These are phyloP conservation scores for Archegozetes longisetosus DNA, from an alignment of 1,140 invertebrate species.

Conservation along the genomic window DNA sequence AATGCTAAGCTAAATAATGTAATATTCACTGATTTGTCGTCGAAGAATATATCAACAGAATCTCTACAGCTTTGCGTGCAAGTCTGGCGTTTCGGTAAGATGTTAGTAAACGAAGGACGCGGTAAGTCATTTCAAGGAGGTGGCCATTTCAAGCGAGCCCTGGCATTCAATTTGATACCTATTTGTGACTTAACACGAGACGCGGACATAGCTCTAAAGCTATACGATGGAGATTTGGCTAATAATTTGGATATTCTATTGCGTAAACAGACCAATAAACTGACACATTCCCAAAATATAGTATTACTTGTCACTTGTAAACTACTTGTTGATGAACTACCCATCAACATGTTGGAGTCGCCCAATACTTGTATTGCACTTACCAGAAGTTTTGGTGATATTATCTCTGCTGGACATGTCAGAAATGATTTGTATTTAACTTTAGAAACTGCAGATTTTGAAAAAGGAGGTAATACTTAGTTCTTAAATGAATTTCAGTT, in stretches of 20 bases:
- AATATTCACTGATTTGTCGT: conserved; percentile 8
- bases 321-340: background rate
- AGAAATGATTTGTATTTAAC: conserved; percentile 82
- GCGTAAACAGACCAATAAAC: conserved; percentile 39
- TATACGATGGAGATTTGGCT: conserved; percentile 80
- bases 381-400: conserved; percentile 81
- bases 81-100: conserved; percentile 15
- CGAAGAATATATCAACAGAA: background rate
- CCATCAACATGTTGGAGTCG: background rate
- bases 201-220: conserved; percentile 35
- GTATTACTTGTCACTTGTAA: background rate
- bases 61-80: conserved; percentile 8
- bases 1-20: background rate
- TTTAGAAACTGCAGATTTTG: conserved; percentile 71
- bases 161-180: background rate
- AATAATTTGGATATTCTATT: conserved; percentile 75
- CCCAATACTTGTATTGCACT: conserved; percentile 40
- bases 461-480: conserved; percentile 68
- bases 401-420: conserved; percentile 72
- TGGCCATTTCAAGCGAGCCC: background rate
- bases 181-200: conserved; percentile 8
- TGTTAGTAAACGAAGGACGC: conserved; percentile 12
- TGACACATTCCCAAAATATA: conserved; percentile 2
- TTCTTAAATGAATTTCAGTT: no score
- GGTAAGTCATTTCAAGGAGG: background rate